phyloP scores from a whole-genome alignment of 2,888 invertebrate genomes.

The Eumacrocentrus americanus region DNA sequence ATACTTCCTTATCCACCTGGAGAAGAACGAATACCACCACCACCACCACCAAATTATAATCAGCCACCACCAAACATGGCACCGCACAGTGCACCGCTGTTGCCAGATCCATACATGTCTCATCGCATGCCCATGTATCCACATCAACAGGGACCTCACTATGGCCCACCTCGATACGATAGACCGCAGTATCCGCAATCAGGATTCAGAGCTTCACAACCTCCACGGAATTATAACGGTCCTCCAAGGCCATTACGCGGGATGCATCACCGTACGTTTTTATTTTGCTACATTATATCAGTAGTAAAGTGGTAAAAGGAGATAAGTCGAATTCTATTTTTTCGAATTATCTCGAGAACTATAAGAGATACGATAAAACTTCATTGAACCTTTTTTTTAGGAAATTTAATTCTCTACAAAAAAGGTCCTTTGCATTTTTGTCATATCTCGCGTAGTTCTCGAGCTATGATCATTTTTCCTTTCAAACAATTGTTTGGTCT shows the following conservation, averaged over 20 bases:
- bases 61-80: constrained; percentile 51
- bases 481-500: too few species aligned
- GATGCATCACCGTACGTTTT: constrained; percentile 54
- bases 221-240: constrained; percentile 58
- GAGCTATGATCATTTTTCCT: too few species aligned
- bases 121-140: constrained; percentile 57
- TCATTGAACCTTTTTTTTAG: too few species aligned
- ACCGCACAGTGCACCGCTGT: constrained; percentile 52
- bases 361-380: too few species aligned
- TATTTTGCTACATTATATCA: too few species aligned
- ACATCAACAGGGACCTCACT: constrained; percentile 49
- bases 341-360: too few species aligned
- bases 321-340: too few species aligned
- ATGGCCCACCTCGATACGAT: constrained; percentile 49
- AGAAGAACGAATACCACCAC: constrained; percentile 54
- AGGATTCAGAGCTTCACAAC: constrained; percentile 52
- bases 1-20: constrained; percentile 57
- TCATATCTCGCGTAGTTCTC: too few species aligned
- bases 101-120: constrained; percentile 58
- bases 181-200: constrained; percentile 56
- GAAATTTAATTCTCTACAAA: too few species aligned
- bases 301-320: too few species aligned
- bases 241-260: constrained; percentile 58
- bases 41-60: constrained; percentile 48
- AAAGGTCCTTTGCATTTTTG: too few species aligned